A percentile compares a stretch with the other conserved stretches of the same genome.
These are phyloP conservation scores for Oxytorus armatus DNA, from an alignment of 2,888 invertebrate genomes.

Conservation along the genomic window DNA sequence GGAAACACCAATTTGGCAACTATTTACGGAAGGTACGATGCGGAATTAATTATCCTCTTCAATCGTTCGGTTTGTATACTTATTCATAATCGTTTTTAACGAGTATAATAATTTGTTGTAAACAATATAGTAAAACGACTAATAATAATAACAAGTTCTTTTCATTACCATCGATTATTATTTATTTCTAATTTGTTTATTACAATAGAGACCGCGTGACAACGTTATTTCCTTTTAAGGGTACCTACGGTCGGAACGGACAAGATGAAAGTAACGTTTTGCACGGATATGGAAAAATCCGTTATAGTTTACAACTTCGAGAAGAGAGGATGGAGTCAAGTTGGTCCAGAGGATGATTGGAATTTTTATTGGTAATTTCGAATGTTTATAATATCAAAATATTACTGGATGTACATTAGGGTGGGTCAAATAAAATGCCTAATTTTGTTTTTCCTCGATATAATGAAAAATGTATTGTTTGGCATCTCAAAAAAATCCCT, in stretches of 20 bases:
- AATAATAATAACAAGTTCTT: not conserved
- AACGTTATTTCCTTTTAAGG: conserved; percentile 62
- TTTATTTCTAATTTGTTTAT: not conserved
- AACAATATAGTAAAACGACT: not conserved
- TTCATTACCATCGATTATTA: not conserved
- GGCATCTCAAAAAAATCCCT: too few relatives aligned
- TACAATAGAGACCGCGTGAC: not conserved
- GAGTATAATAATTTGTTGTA: not conserved
- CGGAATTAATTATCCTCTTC: conserved; percentile 37
- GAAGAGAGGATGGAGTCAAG: conserved; percentile 95
- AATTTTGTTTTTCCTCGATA: too few relatives aligned
- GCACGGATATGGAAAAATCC: conserved; percentile 97
- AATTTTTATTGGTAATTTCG: conserved; percentile 93
- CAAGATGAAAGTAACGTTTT: conserved; percentile 87
- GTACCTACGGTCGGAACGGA: conserved; percentile 80
- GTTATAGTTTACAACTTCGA: conserved; percentile 96
- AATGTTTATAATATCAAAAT: not conserved
- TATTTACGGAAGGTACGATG: conserved; percentile 78
- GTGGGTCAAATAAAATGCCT: too few relatives aligned
- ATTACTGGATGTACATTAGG: too few relatives aligned
- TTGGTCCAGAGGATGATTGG: conserved; percentile 96
- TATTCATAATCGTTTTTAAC: not conserved
- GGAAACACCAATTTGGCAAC: conserved; percentile 74
- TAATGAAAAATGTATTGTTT: too few relatives aligned
- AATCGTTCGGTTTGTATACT: not conserved